Evolutionary conservation across 2,888 invertebrate species (phyloP), one percentile per base, ranked within the genome.

Genomic region (Megamerina dolium): DNA sequence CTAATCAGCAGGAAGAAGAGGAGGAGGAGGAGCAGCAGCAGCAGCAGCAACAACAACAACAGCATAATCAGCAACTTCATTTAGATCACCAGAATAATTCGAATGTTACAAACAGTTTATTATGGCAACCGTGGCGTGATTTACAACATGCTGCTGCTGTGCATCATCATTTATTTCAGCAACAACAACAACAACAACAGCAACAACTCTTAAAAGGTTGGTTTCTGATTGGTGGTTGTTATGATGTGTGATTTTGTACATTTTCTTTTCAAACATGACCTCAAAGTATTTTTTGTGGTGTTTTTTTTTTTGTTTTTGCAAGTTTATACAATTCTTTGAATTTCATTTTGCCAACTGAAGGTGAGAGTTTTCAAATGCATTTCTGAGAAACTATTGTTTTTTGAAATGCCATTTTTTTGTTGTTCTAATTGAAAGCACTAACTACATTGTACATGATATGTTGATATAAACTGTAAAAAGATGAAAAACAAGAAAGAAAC

Each of bases 61-160:
- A 41, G 26, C 52, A 53, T 30, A 55, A 49, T 13, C 50, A 49
- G 9, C 51, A 54, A 14, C 51, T 48, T 9, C 41, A 49, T 4
- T 45, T 46, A 19, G 54, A 54, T 14, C 59, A 53, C 33, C 48
- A 55, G 19, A 58, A 59, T 40, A 56, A 60, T 38, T 56, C 63
- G 16, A 65, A 66, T 54, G 62, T 66, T 56, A 63, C 66, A 32
- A 66, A 66, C 49, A 64, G 66, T 48, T 56, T 67, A 44, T 51
- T 69, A 8, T 69, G 69, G 69, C 69, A 70, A 41, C 69, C 69
- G 29, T 69, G 69, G 69, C 62, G 65, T 31, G 69, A 69, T 56
- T 58, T 70, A 31, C 63, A 64, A 46, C 65, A 65, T 43, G 64
- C 65, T 12, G 67, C 66, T 30, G 66, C 65, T 32, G 61, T 62